Base-by-base conservation (phyloP, 2,797 vertebrate species). In the Dryobates pubescens region DNA sequence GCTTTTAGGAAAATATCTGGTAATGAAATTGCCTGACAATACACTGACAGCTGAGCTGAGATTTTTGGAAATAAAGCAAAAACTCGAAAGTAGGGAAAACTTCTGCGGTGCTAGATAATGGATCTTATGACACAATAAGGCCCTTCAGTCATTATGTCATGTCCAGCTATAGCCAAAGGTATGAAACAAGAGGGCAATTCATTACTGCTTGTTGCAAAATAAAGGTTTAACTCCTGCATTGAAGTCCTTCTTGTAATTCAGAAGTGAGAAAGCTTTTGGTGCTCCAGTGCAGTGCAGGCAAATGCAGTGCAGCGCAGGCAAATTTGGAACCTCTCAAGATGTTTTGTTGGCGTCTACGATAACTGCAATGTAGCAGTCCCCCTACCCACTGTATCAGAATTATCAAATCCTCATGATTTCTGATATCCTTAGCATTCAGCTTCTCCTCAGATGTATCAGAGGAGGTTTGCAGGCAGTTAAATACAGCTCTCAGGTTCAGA, bases 61-160 rank as follows among this genome's bases (percentile, higher is more conserved):
- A 54, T 54, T 62, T 93, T 43, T 92, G 29, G 56, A 71, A 86
- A 43, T 64, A 73, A 80, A 87, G 45, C n/a, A 30, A 76, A 73
- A 10, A 45, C 17, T 76, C 30, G 54, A 73, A 87, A 86, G 49
- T 45, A 74, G 17, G 9, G 32, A 2, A 65, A 89, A 86, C 36
- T 3, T 76, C 30, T 68, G 38, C 32, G 51, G 24, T 62, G 77
- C 61, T 76, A 32, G 27, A 9, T 54, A 79, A 83, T 79, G 6
- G 79, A 65, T 82, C 56, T 65, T 34, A 29, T 17, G 49, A 76
- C 68, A 36, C 57, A 61, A 3, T 17, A 64, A 11, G 5, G 45
- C 68, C 78, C 88, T 78, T 45, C 38, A 82, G 54, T 74, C 72
- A 34, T 65, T 32, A 5, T 67, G 9, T 38, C 45, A 85, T 71